Evolutionary conservation across 2,888 invertebrate species (phyloP).

Genomic region (Anarsia innoxiella): DNA sequence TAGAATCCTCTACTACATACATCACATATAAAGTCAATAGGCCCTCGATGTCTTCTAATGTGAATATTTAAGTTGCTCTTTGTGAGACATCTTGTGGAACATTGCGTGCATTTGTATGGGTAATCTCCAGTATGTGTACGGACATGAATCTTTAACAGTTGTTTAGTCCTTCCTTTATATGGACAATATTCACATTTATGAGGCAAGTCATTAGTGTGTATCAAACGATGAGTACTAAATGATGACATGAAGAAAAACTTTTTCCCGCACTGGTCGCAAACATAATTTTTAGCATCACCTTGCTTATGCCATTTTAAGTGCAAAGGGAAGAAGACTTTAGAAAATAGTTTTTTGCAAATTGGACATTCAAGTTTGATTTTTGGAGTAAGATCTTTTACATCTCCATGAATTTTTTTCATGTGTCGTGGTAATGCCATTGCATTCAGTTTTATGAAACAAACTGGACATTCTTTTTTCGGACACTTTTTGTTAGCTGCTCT

Average conservation of each 20-base stretch:
- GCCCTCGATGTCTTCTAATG: conserved; percentile 22
- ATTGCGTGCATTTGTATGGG: conserved; percentile 17
- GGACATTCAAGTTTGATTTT: conserved; percentile 11
- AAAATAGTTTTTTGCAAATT: conserved; percentile 6
- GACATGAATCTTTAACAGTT: conserved; percentile 31
- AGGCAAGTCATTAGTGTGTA: conserved; percentile 31
- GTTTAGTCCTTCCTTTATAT: conserved; percentile 32
- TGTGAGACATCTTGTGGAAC: conserved; percentile 24
- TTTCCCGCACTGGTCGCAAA: conserved; percentile 39
- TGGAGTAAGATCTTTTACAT: conserved; percentile 1
- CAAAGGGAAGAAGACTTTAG: conserved; percentile 4
- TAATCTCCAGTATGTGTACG: conserved; percentile 16
- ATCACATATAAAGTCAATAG: conserved; percentile 22
- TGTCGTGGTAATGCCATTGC: neutral
- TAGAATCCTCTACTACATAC: conserved; percentile 25
- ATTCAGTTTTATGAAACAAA: conserved; percentile 3
- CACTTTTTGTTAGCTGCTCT: conserved; percentile 1
- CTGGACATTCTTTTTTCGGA: conserved; percentile 1
- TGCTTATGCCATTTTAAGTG: conserved; percentile 1
- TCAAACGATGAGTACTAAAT: conserved; percentile 31
- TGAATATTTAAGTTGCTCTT: conserved; percentile 37
- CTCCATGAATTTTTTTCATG: conserved; percentile 6
- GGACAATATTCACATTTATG: conserved; percentile 38
- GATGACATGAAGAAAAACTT: conserved; percentile 26
- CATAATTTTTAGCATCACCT: conserved; percentile 18